Percentiles rank a stretch among this genome's conserved stretches.
These are phyloP conservation scores for Dissostichus mawsoni DNA, from an alignment of 2,113 vertebrate genomes.

Conservation along the genomic window DNA sequence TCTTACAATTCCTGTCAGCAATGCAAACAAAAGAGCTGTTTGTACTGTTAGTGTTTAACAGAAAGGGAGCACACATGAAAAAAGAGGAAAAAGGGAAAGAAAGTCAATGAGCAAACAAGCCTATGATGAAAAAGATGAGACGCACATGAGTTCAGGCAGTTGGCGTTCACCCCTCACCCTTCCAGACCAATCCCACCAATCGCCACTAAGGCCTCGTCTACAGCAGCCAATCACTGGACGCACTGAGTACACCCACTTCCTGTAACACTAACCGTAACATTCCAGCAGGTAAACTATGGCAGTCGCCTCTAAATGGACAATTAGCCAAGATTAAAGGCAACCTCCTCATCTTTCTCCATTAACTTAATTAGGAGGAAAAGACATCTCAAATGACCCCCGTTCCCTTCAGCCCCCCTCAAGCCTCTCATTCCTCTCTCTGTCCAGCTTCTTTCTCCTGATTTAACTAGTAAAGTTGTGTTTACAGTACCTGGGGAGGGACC, in stretches of 20 bases:
- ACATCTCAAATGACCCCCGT: slow-evolving; percentile 74
- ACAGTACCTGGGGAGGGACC: slow-evolving; percentile 42
- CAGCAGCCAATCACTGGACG: slow-evolving; percentile 59
- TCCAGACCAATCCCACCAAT: slow-evolving; percentile 51
- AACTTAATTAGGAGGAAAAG: slow-evolving; percentile 80
- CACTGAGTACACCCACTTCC: slow-evolving; percentile 58
- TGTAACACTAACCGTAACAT: slow-evolving; percentile 78
- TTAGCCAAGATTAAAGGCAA: slow-evolving; percentile 82
- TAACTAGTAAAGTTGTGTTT: slow-evolving; percentile 46
- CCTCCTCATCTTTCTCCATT: slow-evolving; percentile 78
- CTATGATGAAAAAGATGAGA: slow-evolving; percentile 28
- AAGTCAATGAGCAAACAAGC: slow-evolving; percentile 17
- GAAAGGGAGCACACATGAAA: not conserved
- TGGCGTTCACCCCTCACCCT: slow-evolving; percentile 22
- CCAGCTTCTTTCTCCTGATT: slow-evolving; percentile 26
- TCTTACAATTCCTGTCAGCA: slow-evolving; percentile 49
- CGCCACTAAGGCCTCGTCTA: slow-evolving; percentile 19
- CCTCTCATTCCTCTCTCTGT: slow-evolving; percentile 40
- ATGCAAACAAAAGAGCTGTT: slow-evolving; percentile 56
- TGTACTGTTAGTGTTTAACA: slow-evolving; percentile 21
- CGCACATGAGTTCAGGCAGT: slow-evolving; percentile 25
- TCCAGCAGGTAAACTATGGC: slow-evolving; percentile 79
- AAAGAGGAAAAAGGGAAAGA: not conserved
- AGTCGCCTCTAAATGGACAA: slow-evolving; percentile 80
- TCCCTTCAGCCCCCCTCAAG: slow-evolving; percentile 15